These are phyloP conservation scores for Calliopum simillimum DNA, from an alignment of 2,888 invertebrate species.

Conservation along the genomic window DNA sequence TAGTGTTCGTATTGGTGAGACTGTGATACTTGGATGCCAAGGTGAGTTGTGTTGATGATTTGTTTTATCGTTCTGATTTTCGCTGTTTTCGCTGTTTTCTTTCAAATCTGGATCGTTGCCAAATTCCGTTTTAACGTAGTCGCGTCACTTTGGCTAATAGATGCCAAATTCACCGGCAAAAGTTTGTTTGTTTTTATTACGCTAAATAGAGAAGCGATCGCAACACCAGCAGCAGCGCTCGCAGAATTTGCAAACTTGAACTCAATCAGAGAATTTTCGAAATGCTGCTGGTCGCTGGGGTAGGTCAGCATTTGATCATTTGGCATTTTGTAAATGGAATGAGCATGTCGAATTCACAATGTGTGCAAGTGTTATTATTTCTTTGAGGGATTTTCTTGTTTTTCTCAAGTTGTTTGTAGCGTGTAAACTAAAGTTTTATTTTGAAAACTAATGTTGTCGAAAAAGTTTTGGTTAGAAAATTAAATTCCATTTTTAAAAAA, in stretches of 20 bases:
- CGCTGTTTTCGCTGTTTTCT: slow-evolving; percentile 31
- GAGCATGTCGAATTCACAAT: too few species aligned
- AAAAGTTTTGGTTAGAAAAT: too few species aligned
- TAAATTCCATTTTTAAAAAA: too few species aligned
- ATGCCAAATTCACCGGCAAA: slow-evolving; percentile 19
- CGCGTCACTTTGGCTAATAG: slow-evolving; percentile 33
- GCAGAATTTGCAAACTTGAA: slow-evolving; percentile 58
- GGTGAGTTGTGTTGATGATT: slow-evolving; percentile 67
- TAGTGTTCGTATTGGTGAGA: slow-evolving; percentile 82
- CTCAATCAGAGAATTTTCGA: slow-evolving; percentile 53
- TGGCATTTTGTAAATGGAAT: too few species aligned
- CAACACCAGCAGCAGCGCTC: background rate
- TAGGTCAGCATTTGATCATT: slow-evolving; percentile 54
- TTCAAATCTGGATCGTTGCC: slow-evolving; percentile 44
- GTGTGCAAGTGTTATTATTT: too few species aligned
- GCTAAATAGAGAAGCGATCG: background rate
- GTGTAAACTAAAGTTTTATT: too few species aligned
- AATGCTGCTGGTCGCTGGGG: slow-evolving; percentile 55
- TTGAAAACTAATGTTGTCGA: too few species aligned
- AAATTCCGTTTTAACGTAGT: slow-evolving; percentile 34
- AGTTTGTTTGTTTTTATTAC: slow-evolving; percentile 25
- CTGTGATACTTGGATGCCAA: slow-evolving; percentile 79
- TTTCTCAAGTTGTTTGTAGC: too few species aligned
- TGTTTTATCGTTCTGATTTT: slow-evolving; percentile 38
- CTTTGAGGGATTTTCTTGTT: too few species aligned